These are phyloP conservation scores for Neocloeon triangulifer DNA, from an alignment of 1,140 invertebrate species.

Conservation along the genomic window DNA sequence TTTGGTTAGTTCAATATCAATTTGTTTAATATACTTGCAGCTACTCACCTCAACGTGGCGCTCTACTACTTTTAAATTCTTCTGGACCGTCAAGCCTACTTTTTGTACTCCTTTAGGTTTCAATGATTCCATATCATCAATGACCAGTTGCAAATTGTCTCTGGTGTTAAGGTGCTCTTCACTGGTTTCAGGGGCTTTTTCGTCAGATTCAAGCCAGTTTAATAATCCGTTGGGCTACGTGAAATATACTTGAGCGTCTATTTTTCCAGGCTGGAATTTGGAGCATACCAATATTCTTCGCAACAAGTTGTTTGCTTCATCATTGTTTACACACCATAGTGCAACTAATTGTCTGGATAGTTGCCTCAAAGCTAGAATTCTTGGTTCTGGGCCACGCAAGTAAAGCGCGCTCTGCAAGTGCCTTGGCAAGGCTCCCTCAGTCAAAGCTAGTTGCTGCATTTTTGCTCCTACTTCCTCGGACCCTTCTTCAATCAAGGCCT, in stretches of 20 bases:
- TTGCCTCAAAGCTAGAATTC: slow-evolving; percentile 67
- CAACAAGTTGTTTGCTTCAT: slow-evolving; percentile 71
- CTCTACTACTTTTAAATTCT: too few relatives aligned
- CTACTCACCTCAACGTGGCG: slow-evolving; percentile 40
- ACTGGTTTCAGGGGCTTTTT: slow-evolving; percentile 55
- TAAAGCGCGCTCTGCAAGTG: slow-evolving; percentile 86
- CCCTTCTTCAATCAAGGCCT: slow-evolving; percentile 95
- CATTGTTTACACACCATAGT: slow-evolving; percentile 92
- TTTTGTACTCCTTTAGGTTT: too few relatives aligned
- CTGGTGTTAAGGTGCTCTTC: slow-evolving; percentile 59
- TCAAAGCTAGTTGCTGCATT: slow-evolving; percentile 90
- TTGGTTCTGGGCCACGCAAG: slow-evolving; percentile 47
- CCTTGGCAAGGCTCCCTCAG: slow-evolving; percentile 87
- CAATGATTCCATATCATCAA: slow-evolving; percentile 51
- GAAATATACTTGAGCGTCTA: background rate
- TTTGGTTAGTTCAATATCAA: too few relatives aligned
- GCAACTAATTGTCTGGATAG: slow-evolving; percentile 88
- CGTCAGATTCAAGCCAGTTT: slow-evolving; percentile 70
- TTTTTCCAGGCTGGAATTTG: too few relatives aligned
- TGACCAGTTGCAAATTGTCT: slow-evolving; percentile 89
- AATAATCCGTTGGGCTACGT: slow-evolving; percentile 62
- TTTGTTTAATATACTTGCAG: background rate
- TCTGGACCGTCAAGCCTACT: too few relatives aligned
- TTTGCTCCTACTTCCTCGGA: slow-evolving; percentile 65
- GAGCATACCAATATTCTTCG: slow-evolving; percentile 62